phyloP scores from a whole-genome alignment of 2,888 invertebrate genomes.

The Herminia tarsipennalis region DNA sequence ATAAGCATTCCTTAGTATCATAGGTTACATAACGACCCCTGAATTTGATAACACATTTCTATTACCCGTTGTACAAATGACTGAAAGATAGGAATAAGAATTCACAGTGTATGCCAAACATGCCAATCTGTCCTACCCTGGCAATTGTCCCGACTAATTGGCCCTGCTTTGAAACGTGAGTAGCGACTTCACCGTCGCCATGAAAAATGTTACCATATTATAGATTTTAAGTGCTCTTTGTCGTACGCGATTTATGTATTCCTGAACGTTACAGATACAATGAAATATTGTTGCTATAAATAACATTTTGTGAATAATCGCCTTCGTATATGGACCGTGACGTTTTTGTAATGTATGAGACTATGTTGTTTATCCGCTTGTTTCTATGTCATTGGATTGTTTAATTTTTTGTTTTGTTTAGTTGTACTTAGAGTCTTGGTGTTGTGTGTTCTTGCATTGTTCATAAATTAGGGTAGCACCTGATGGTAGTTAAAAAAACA shows the following conservation, averaged over 20 bases:
- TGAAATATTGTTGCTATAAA: slow-evolving; percentile 43
- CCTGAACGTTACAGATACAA: slow-evolving; percentile 39
- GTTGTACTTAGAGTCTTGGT: no score
- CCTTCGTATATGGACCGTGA: slow-evolving; percentile 20
- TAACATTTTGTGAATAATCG: slow-evolving; percentile 58
- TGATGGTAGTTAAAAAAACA: no score
- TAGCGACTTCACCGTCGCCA: slow-evolving; percentile 20
- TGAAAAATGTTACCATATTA: slow-evolving; percentile 49
- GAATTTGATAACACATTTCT: no score
- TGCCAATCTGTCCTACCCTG: background rate
- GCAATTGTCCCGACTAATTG: background rate
- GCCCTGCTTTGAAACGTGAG: background rate
- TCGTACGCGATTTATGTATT: slow-evolving; percentile 40
- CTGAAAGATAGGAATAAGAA: no score
- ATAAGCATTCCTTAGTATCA: no score
- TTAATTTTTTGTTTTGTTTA: background rate
- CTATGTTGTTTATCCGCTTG: slow-evolving; percentile 4
- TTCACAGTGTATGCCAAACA: no score
- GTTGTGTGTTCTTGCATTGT: no score
- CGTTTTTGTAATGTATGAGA: slow-evolving; percentile 28
- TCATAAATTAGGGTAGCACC: background rate
- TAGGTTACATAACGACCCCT: no score
- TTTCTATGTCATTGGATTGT: background rate
- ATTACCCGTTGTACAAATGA: no score
- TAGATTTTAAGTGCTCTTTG: slow-evolving; percentile 46